These are phyloP conservation scores for Piliocolobus tephrosceles DNA, from an alignment of 2,113 vertebrate genomes.

Conservation along the genomic window DNA sequence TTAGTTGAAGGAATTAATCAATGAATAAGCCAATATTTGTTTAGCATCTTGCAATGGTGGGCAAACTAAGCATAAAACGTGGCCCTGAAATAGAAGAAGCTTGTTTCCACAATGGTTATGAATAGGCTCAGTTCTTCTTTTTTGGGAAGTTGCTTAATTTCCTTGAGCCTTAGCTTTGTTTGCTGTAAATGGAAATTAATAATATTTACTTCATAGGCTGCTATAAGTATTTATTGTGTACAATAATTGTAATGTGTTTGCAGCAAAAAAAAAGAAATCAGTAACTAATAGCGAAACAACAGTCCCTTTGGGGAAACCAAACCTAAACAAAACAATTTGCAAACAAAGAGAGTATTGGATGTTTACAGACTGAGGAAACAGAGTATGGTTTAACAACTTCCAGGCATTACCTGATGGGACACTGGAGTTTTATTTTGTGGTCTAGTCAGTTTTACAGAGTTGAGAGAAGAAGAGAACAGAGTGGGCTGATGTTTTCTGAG, in stretches of 20 bases:
- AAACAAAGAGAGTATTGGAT: background rate
- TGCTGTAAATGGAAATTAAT: background rate
- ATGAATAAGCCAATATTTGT: constrained; percentile 38
- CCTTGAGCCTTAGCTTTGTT: background rate
- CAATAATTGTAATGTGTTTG: background rate
- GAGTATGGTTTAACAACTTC: background rate
- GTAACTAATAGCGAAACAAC: background rate
- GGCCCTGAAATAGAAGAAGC: background rate
- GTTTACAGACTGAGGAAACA: background rate
- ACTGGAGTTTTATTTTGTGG: background rate
- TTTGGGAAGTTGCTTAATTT: constrained; percentile 8
- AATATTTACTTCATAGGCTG: background rate
- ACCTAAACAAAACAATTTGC: background rate
- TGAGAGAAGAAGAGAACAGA: background rate
- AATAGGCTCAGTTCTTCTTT: background rate
- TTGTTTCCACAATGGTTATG: background rate
- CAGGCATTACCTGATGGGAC: background rate
- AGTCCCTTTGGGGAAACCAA: background rate
- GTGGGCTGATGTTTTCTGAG: background rate
- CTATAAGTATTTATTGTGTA: constrained; percentile 12
- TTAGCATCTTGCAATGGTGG: background rate
- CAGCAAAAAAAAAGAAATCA: background rate
- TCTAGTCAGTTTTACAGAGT: background rate
- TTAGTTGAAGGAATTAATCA: constrained; percentile 42
- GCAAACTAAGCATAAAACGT: background rate